These are phyloP conservation scores for Phymanthus crucifer DNA, from an alignment of 92 coral and sea anemone species.

Conservation along the genomic window DNA sequence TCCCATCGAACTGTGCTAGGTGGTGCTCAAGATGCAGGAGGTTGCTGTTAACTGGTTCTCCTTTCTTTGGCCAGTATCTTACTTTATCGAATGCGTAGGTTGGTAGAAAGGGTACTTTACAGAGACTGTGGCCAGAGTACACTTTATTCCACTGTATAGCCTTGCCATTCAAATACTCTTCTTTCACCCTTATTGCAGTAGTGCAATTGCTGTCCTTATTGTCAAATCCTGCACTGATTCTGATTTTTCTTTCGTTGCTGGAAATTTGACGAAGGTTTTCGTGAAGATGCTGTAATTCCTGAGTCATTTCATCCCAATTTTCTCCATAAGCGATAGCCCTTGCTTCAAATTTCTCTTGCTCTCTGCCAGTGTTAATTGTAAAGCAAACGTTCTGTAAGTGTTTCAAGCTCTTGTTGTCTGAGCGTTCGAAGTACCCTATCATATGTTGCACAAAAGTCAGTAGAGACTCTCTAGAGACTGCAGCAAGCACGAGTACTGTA, in stretches of 20 bases:
- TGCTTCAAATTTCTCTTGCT: neutral
- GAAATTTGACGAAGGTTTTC: neutral
- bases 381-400: conserved; percentile 4
- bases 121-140: neutral
- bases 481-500: neutral
- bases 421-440: neutral
- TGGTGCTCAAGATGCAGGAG: conserved; percentile 1
- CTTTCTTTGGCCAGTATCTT: conserved; percentile 12
- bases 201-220: neutral
- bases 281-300: neutral
- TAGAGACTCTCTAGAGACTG: neutral
- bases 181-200: neutral
- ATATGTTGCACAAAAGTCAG: neutral
- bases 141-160: conserved; percentile 2
- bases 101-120: neutral
- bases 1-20: neutral
- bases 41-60: neutral
- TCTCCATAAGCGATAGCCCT: conserved; percentile 7
- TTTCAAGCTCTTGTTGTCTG: neutral
- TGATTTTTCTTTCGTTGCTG: neutral
- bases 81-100: conserved; percentile 7
- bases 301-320: conserved; percentile 13
- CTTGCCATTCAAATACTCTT: conserved; percentile 5
- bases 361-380: conserved; percentile 12
- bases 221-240: conserved; percentile 4